Conservation (phyloP, 2,797 vertebrate genomes). For the Acanthurus lineatus region DNA sequence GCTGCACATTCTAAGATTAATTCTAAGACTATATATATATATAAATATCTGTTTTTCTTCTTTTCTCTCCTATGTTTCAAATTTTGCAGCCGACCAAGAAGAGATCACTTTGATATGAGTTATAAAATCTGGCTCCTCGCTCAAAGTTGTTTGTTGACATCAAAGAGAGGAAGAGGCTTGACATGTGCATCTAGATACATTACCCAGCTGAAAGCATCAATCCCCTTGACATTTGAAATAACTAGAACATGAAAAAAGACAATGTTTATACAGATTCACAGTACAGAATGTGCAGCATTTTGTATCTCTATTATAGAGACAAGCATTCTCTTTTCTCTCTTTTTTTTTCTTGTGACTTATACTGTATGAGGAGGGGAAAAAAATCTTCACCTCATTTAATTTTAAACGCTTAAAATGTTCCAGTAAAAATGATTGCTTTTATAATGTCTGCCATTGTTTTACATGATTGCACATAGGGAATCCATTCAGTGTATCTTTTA, state of each 20-base stretch:
- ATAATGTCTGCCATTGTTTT: conserved; percentile 60
- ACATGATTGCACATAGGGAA: conserved; percentile 57
- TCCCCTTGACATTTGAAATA: conserved; percentile 80
- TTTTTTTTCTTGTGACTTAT: conserved; percentile 47
- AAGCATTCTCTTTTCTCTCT: conserved; percentile 57
- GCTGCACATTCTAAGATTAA: conserved; percentile 43
- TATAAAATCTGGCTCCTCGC: conserved; percentile 66
- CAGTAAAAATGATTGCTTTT: conserved; percentile 72
- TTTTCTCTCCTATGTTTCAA: conserved; percentile 34
- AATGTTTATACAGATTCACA: conserved; percentile 81
- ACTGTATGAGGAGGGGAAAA: conserved; percentile 45
- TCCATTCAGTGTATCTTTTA: conserved; percentile 57
- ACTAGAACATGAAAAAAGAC: conserved; percentile 81
- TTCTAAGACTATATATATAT: neutral
- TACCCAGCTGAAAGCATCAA: conserved; percentile 71
- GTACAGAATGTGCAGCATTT: conserved; percentile 78
- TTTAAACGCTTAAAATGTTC: conserved; percentile 58
- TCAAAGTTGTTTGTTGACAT: conserved; percentile 72
- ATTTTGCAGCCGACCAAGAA: conserved; percentile 55
- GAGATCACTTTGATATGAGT: conserved; percentile 61
- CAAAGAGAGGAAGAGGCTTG: conserved; percentile 75
- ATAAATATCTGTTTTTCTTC: conserved; percentile 22
- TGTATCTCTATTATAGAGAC: conserved; percentile 76
- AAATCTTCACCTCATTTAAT: conserved; percentile 47
- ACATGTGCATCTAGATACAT: conserved; percentile 75